Evolutionary conservation across 2,888 invertebrate species (phyloP).

Genomic region (Meiosimyza decipiens): DNA sequence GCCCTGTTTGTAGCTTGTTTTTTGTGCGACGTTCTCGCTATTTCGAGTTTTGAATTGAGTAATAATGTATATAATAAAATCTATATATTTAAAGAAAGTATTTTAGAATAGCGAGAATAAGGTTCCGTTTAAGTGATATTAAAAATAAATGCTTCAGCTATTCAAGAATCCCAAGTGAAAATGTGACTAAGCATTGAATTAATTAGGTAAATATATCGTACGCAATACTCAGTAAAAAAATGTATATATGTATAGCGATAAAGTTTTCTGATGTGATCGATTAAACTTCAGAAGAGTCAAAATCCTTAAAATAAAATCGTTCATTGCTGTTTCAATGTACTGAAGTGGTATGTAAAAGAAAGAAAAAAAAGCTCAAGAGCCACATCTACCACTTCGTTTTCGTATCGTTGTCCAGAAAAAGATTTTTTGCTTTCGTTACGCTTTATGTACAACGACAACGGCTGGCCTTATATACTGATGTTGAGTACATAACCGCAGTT

Average conservation of each 20-base stretch:
- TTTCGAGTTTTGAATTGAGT: slow-evolving; percentile 19
- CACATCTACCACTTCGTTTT: slow-evolving; percentile 29
- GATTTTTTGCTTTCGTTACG: slow-evolving; percentile 40
- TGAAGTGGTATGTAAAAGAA: not conserved
- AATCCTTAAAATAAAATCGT: no score
- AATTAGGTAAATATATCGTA: no score
- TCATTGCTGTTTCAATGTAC: no score
- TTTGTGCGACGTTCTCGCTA: slow-evolving; percentile 24
- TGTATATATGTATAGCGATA: no score
- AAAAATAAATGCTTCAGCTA: no score
- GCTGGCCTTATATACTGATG: slow-evolving; percentile 37
- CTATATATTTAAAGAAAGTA: not conserved
- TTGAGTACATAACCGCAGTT: slow-evolving; percentile 32
- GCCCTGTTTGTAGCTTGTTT: slow-evolving; percentile 18
- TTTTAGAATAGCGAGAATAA: not conserved
- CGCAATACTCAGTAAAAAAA: no score
- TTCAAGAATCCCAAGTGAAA: no score
- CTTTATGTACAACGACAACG: slow-evolving; percentile 39
- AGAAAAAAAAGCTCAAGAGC: slow-evolving; percentile 14
- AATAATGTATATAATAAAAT: slow-evolving; percentile 9
- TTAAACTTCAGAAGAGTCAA: no score
- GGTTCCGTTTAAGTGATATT: no score
- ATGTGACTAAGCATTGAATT: no score
- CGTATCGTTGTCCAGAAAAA: slow-evolving; percentile 23
- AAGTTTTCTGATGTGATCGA: no score